These are phyloP conservation scores for Trichopoda pennipes DNA, from an alignment of 2,888 invertebrate species.

Conservation along the genomic window DNA sequence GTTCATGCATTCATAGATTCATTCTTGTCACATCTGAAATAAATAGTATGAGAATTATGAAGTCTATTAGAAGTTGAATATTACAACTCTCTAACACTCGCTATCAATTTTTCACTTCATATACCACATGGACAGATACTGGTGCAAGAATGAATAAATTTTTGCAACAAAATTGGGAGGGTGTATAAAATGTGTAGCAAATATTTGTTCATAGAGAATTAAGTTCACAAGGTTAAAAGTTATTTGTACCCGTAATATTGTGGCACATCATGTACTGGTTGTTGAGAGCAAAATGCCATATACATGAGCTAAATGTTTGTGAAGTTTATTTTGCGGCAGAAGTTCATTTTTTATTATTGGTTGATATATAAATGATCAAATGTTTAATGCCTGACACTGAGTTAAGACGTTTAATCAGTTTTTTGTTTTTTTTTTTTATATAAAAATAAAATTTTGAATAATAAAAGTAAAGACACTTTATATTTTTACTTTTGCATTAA, in stretches of 20 bases:
- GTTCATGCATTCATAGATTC: conserved; percentile 20
- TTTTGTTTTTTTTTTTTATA: neutral
- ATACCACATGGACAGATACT: neutral
- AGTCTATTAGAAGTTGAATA: conserved; percentile 49
- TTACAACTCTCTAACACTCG: neutral
- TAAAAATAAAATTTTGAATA: too few species aligned
- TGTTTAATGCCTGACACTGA: conserved; percentile 65
- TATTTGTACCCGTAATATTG: conserved; percentile 25
- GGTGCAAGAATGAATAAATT: conserved; percentile 38
- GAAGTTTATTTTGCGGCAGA: conserved; percentile 25
- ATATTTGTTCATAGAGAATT: conserved; percentile 11
- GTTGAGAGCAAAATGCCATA: conserved; percentile 2
- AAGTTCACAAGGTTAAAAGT: conserved; percentile 64
- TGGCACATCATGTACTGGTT: conserved; percentile 24
- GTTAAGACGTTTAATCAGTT: conserved; percentile 56
- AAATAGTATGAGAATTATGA: conserved; percentile 52
- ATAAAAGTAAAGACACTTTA: neutral
- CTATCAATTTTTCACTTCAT: neutral
- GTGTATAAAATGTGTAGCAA: conserved; percentile 24
- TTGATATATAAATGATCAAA: conserved; percentile 52
- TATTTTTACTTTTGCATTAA: neutral
- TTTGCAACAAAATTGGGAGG: conserved; percentile 44
- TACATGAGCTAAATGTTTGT: conserved; percentile 29
- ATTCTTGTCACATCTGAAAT: conserved; percentile 27
- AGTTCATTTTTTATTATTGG: conserved; percentile 13